These are phyloP conservation scores for Danio rerio DNA, from an alignment of 2,113 vertebrate species.

Conservation along the genomic window GRCz12tu NC_133195.1:7085001-7085500, in stretches of 20 bases:
- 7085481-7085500: background rate
- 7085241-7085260: slow-evolving; percentile 55
- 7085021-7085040: slow-evolving; percentile 45
- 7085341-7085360: slow-evolving; percentile 46
- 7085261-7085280: slow-evolving; percentile 47
- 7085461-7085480: background rate
- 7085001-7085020: slow-evolving; percentile 46
- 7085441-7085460: background rate
- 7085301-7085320: slow-evolving; percentile 60
- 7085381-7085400: slow-evolving; percentile 19
- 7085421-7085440: slow-evolving; percentile 5
- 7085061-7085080: slow-evolving; percentile 52
- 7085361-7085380: slow-evolving; percentile 28
- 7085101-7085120: slow-evolving; percentile 4
- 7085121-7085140: slow-evolving; percentile 6
- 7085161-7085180: slow-evolving; percentile 76
- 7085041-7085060: slow-evolving; percentile 38
- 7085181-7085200: slow-evolving; percentile 71
- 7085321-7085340: slow-evolving; percentile 59
- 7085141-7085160: slow-evolving; percentile 49
- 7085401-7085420: slow-evolving; percentile 3
- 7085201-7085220: slow-evolving; percentile 68
- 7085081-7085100: slow-evolving; percentile 44
- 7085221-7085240: slow-evolving; percentile 26
- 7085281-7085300: slow-evolving; percentile 50